phyloP scores from a whole-genome alignment of 2,888 invertebrate genomes.

The Ctenicera cuprea region DNA sequence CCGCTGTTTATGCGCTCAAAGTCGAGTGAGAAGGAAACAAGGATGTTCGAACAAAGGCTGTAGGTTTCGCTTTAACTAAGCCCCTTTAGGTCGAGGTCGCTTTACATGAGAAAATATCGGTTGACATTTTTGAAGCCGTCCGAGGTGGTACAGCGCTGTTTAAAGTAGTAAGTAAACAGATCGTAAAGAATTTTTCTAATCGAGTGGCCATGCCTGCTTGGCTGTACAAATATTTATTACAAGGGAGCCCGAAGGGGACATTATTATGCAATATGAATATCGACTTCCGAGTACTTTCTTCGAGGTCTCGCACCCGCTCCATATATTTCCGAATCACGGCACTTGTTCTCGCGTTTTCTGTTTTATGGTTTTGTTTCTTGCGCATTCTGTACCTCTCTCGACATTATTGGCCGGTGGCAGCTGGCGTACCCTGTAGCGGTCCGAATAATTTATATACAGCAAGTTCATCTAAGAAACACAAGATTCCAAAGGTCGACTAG shows the following conservation, averaged over 20 bases:
- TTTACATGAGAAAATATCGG: slow-evolving; percentile 61
- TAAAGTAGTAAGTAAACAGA: slow-evolving; percentile 63
- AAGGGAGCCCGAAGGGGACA: slow-evolving; percentile 44
- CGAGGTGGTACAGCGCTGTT: slow-evolving; percentile 53
- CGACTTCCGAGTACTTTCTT: slow-evolving; percentile 52
- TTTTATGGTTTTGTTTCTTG: slow-evolving; percentile 65
- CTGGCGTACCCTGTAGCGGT: slow-evolving; percentile 61
- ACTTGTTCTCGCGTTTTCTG: slow-evolving; percentile 64
- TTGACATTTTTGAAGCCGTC: slow-evolving; percentile 60
- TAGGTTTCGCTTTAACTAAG: slow-evolving; percentile 60
- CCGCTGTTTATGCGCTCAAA: slow-evolving; percentile 45
- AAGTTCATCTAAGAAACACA: slow-evolving; percentile 32
- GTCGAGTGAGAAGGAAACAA: slow-evolving; percentile 49
- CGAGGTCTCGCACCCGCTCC: slow-evolving; percentile 40
- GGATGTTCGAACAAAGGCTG: slow-evolving; percentile 57
- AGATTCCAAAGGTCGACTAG: slow-evolving; percentile 53
- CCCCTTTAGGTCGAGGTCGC: slow-evolving; percentile 59
- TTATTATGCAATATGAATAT: slow-evolving; percentile 63
- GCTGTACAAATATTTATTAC: slow-evolving; percentile 56
- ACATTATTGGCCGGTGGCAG: slow-evolving; percentile 66
- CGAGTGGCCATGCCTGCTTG: slow-evolving; percentile 52
- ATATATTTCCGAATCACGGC: slow-evolving; percentile 59
- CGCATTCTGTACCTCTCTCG: slow-evolving; percentile 58
- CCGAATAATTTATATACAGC: slow-evolving; percentile 46
- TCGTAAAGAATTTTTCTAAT: slow-evolving; percentile 59